These are phyloP conservation scores for Silurus asotus DNA, from an alignment of 2,113 vertebrate species.

Conservation along the genomic window DNA sequence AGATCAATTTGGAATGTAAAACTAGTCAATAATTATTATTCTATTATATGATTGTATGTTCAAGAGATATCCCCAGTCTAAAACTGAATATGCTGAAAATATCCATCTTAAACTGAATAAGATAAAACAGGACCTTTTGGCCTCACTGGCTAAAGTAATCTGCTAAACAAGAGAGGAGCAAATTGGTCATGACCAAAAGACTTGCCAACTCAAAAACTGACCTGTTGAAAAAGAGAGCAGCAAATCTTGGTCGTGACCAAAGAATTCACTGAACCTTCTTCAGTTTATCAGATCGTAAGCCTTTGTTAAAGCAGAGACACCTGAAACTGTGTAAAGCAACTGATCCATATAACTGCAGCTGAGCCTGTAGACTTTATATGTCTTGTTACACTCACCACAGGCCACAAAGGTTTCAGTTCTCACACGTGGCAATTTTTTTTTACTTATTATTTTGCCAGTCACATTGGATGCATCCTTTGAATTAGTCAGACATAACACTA, in stretches of 20 bases:
- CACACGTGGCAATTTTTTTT: background rate
- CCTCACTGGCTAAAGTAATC: background rate
- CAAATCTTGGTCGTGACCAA: background rate
- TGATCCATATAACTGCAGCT: background rate
- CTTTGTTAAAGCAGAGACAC: background rate
- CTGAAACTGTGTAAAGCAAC: background rate
- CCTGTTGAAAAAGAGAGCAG: background rate
- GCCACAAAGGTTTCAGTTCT: background rate
- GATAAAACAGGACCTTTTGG: background rate
- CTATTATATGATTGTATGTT: background rate
- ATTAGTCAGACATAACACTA: background rate
- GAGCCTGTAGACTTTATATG: background rate
- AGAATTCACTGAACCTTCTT: background rate
- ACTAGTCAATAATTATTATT: background rate
- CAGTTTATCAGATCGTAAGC: background rate
- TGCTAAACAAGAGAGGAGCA: background rate
- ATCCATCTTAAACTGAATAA: background rate
- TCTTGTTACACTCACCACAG: background rate
- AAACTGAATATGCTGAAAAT: background rate
- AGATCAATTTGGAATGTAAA: background rate
- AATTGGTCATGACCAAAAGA: background rate
- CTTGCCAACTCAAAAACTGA: background rate
- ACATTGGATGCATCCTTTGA: background rate
- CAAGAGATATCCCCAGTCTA: background rate
- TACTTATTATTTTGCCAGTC: background rate